phyloP scores from a whole-genome alignment of 2,888 invertebrate genomes.

The Drosophila mercatorum region DNA sequence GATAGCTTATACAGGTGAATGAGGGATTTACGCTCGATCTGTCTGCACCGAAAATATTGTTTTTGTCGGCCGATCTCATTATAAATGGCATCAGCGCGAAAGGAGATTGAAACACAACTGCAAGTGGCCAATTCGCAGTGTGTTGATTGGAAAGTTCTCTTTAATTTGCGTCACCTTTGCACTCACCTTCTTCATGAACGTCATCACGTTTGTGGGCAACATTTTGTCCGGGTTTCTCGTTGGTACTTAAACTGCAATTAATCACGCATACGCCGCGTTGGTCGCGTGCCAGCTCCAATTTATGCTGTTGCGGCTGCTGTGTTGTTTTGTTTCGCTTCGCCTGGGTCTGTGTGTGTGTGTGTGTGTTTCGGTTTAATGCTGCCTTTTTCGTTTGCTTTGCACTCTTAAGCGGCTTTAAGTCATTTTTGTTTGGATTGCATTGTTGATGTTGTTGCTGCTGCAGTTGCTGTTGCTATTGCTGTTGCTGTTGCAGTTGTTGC shows the following conservation, averaged over 20 bases:
- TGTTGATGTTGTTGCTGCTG: constrained; percentile 10
- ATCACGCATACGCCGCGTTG: constrained; percentile 69
- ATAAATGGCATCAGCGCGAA: background rate
- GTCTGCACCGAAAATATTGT: background rate
- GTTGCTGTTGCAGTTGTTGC: constrained; percentile 7
- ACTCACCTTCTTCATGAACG: constrained; percentile 96
- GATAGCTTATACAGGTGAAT: constrained; percentile 34
- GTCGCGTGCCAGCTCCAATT: constrained; percentile 28
- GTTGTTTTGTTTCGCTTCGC: constrained; percentile 28
- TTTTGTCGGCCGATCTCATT: background rate
- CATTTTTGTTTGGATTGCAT: constrained; percentile 39
- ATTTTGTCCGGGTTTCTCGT: constrained; percentile 85
- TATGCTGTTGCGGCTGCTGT: constrained; percentile 40
- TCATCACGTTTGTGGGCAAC: constrained; percentile 96
- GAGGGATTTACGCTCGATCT: background rate
- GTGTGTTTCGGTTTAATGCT: constrained; percentile 22
- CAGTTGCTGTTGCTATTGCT: constrained; percentile 9
- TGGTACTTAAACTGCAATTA: constrained; percentile 70
- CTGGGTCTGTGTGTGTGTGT: constrained; percentile 3
- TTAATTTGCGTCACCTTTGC: constrained; percentile 2
- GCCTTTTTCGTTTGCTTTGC: constrained; percentile 25
- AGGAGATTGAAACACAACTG: background rate
- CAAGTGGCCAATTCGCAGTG: background rate
- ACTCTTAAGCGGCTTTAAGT: constrained; percentile 71
- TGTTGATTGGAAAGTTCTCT: background rate